Conservation (phyloP, 2,888 invertebrate species). For the Netelia melanura region DNA sequence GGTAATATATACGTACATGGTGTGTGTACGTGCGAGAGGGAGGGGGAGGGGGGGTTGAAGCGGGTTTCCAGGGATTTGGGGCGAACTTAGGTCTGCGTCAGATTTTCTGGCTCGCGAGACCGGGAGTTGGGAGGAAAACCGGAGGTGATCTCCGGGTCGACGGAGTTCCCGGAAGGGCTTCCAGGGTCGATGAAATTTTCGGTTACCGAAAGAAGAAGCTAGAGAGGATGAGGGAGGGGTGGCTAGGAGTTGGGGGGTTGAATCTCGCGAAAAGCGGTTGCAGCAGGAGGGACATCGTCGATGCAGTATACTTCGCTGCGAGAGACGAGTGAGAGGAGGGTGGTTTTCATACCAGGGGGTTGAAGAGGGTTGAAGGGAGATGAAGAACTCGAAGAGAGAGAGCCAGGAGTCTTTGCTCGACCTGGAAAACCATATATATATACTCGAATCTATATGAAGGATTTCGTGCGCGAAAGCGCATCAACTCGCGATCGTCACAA, state of each 20-base stretch:
- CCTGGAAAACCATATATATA: slow-evolving; percentile 14
- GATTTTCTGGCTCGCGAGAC: slow-evolving; percentile 71
- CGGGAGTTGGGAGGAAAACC: slow-evolving; percentile 44
- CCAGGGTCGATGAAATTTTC: slow-evolving; percentile 65
- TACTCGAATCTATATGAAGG: slow-evolving; percentile 9
- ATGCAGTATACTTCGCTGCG: slow-evolving; percentile 16
- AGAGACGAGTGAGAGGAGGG: slow-evolving; percentile 29
- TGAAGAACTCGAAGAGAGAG: not conserved
- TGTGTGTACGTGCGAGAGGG: slow-evolving; percentile 16
- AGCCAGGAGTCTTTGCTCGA: slow-evolving; percentile 21
- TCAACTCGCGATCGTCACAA: slow-evolving; percentile 14
- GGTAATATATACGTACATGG: not conserved
- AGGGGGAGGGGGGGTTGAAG: slow-evolving; percentile 52
- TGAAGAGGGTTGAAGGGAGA: not conserved
- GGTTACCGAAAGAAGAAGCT: slow-evolving; percentile 20
- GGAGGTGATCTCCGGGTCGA: slow-evolving; percentile 61
- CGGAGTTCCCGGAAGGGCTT: slow-evolving; percentile 50
- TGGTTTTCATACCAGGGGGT: not conserved
- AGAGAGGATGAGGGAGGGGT: slow-evolving; percentile 35
- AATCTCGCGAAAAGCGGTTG: slow-evolving; percentile 61
- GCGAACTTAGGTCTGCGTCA: slow-evolving; percentile 71
- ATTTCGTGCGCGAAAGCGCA: slow-evolving; percentile 30
- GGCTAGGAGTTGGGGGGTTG: slow-evolving; percentile 46
- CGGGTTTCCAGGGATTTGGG: slow-evolving; percentile 72
- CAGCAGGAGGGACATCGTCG: not conserved